Evolutionary conservation across 2,888 invertebrate species (phyloP).

Genomic region (Polietes domitor): DNA sequence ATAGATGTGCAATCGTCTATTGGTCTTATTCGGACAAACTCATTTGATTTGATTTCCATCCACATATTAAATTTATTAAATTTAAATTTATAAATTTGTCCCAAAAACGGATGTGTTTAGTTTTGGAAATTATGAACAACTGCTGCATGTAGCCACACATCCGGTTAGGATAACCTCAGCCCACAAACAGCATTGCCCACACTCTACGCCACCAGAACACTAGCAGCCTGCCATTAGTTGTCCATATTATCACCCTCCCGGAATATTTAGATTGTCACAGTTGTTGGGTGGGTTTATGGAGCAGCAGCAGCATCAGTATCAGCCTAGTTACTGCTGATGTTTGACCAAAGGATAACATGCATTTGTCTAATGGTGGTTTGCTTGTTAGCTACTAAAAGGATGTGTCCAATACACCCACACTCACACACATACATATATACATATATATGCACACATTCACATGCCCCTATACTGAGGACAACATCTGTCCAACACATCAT

Average conservation of each 20-base stretch:
- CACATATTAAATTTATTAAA: not conserved
- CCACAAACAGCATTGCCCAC: not conserved
- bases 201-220: not conserved
- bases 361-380: constrained; percentile 55
- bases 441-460: not conserved
- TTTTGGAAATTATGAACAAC: not conserved
- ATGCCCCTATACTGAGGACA: constrained; percentile 50
- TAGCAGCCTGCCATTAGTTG: constrained; percentile 26
- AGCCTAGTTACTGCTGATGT: constrained; percentile 36
- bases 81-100: not conserved
- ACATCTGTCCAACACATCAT: constrained; percentile 78
- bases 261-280: constrained; percentile 4
- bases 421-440: constrained; percentile 12
- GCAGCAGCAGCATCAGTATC: not conserved
- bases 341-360: constrained; percentile 63
- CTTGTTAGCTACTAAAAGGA: constrained; percentile 53
- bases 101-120: not conserved
- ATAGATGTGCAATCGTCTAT: too few species aligned
- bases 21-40: too few species aligned
- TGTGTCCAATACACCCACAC: constrained; percentile 44
- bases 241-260: constrained; percentile 15
- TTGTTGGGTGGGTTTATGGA: not conserved
- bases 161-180: constrained; percentile 1
- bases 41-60: not conserved
- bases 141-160: constrained; percentile 12